Base-by-base conservation (phyloP, 2,888 invertebrate genomes). In the Neuroscelio doddi region DNA sequence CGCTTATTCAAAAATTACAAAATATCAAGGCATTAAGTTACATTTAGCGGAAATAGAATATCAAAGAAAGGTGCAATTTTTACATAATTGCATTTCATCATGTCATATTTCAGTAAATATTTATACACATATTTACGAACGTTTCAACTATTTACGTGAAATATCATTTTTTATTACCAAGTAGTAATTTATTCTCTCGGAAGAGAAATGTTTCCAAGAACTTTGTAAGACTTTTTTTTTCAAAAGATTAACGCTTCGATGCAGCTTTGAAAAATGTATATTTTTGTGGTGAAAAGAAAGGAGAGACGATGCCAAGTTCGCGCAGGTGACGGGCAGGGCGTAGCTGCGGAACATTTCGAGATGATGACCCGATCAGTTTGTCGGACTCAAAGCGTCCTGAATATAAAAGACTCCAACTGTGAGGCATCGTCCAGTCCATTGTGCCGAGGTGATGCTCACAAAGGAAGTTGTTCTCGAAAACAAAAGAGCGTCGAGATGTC, bases 401-500 rank as follows among this genome's bases (percentile, higher is more conserved):
- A 15, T 15, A 34, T 36, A 46, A 41, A 51, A 52, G 46, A 38
- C 51, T 34, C 42, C 46, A 46, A 45, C 27, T 26, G 32, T 17
- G 45, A 51, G 44, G 50, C 32, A 45, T 32, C 52, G 51, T 59
- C 32, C 41, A 52, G 39, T 42, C 41, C 45, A 52, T 52, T 59
- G 52, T 59, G 26, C 10, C 24, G 32, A 51, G 59, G 46, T 52
- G 46, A 59, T 51, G 46, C 32, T n/a, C 32, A 58, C 58, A 58
- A 58, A 58, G 45, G 39, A 51, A 51, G 39, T 51, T 45, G 51
- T 39, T 58, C 38, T 46, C 30, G 51, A 51, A 56, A 58, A 58
- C 58, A 58, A 58, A 51, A 45, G 51, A 51, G 45, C 51, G 51
- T 51, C 51, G 58, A 51, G 51, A 58, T 58, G 46, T 58, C 51